Base-by-base conservation (phyloP, 2,888 invertebrate species). In the Girardia tigrina region DNA sequence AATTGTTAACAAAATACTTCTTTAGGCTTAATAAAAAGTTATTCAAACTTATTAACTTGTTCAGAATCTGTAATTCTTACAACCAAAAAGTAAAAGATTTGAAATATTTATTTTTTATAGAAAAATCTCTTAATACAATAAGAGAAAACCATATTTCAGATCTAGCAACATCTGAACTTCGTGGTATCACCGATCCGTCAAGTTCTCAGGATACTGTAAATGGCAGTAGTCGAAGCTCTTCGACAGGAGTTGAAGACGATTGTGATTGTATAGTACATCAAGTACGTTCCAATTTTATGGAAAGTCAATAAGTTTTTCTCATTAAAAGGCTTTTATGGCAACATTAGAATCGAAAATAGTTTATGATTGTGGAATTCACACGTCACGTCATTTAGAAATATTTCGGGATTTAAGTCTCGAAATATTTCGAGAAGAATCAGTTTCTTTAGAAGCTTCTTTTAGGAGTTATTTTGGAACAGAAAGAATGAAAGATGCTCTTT, bases 201-300 rank as follows among this genome's bases (percentile, higher is more conserved):
- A 12, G 56, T 56, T 56, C 56, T 2, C 56, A 56, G n/a, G 56
- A 56, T 56, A 56, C 73, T 4, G 36, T 29, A 20, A 72, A 36
- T 29, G 29, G 36, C 26, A 72, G 73, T 26, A 29, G 29, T 36
- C 28, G 29, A 4, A 29, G 73, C 23, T 29, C 73, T 4, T 29
- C 29, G 2, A 27, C 29, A 8, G 73, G 36, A 29, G 73, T 29
- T 14, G 36, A 29, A 29, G 36, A 72, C 23, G 69, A 70, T 71
- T 75, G 75, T 27, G 75, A 75, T n/a, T 75, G 75, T 75, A 69
- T 75, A 28, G 70, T 75, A 20, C 75, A 75, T 29, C 75, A 75
- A 28, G 74, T 74, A 74, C n/a, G 20, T 72, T 72, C 12, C 8
- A 36, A 36, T 16, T 12, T 12, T 16, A 36, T 12, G 16, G 36